These are phyloP conservation scores for Alviniconcha strummeri DNA, from an alignment of 2,888 invertebrate species.

Conservation along the genomic window DNA sequence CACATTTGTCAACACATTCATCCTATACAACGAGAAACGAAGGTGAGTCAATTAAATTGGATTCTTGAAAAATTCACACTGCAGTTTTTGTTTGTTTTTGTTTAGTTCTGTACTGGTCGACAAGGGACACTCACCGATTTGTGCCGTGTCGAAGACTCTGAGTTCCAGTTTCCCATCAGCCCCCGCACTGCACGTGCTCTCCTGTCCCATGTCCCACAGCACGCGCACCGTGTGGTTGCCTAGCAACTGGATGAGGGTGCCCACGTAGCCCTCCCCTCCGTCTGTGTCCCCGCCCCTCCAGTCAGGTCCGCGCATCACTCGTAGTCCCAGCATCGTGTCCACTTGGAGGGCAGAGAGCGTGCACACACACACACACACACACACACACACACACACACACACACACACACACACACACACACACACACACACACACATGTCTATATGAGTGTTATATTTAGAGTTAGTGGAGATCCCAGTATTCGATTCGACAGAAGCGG, in stretches of 20 bases:
- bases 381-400: conserved; percentile 18
- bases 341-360: no score
- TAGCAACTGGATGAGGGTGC: conserved; percentile 75
- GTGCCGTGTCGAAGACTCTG: conserved; percentile 87
- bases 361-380: background rate
- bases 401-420: background rate
- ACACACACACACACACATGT: no score
- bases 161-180: conserved; percentile 88
- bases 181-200: conserved; percentile 82
- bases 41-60: no score
- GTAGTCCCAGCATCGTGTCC: conserved; percentile 11
- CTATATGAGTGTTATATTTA: no score
- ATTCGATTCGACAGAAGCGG: no score
- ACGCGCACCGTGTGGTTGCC: conserved; percentile 91
- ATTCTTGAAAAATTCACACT: no score
- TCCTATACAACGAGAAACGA: no score
- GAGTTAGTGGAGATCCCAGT: no score
- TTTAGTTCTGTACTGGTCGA: no score
- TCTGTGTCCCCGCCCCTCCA: conserved; percentile 64
- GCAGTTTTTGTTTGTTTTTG: no score
- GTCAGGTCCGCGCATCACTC: conserved; percentile 69
- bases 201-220: conserved; percentile 81
- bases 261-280: conserved; percentile 69
- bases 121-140: conserved; percentile 79
- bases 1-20: no score